Percentiles rank a stretch among this genome's conserved stretches.
These are phyloP conservation scores for Drosophila lini DNA, from an alignment of 1,140 invertebrate genomes.

Conservation along the genomic window DNA sequence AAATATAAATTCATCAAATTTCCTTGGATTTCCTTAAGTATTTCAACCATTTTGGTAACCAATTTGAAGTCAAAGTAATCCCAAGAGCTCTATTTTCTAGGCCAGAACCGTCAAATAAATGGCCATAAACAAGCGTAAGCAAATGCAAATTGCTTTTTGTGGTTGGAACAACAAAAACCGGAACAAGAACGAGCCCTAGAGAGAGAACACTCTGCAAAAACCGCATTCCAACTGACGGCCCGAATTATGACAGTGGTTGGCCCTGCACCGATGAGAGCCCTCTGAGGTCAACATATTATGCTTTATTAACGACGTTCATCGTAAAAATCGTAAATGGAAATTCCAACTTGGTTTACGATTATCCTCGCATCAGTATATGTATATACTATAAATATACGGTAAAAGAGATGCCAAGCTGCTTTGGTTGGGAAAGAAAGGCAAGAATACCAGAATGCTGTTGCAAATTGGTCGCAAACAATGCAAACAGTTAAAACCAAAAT, in stretches of 20 bases:
- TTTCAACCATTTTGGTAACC: background rate
- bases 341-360: conserved; percentile 21
- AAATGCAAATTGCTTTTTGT: conserved; percentile 56
- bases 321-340: conserved; percentile 42
- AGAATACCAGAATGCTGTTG: conserved; percentile 17
- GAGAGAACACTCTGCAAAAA: conserved; percentile 1
- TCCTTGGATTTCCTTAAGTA: background rate
- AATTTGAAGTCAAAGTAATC: conserved; percentile 2
- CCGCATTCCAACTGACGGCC: conserved; percentile 14
- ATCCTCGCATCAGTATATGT: conserved; percentile 1
- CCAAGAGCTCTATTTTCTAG: conserved; percentile 19
- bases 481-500: conserved; percentile 45
- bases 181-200: background rate
- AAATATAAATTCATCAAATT: background rate
- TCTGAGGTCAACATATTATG: conserved; percentile 42
- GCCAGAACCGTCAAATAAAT: conserved; percentile 19
- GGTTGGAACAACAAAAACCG: conserved; percentile 16
- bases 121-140: conserved; percentile 32
- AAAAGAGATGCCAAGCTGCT: background rate
- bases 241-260: conserved; percentile 18
- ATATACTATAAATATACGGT: background rate
- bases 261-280: conserved; percentile 14
- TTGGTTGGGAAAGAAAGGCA: conserved; percentile 5
- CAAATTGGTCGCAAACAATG: conserved; percentile 54
- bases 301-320: conserved; percentile 44